Evolutionary conservation across 2,888 invertebrate genomes (phyloP), one percentile per base, ranked within the genome.

Genomic region (Cephus pulcher): DNA sequence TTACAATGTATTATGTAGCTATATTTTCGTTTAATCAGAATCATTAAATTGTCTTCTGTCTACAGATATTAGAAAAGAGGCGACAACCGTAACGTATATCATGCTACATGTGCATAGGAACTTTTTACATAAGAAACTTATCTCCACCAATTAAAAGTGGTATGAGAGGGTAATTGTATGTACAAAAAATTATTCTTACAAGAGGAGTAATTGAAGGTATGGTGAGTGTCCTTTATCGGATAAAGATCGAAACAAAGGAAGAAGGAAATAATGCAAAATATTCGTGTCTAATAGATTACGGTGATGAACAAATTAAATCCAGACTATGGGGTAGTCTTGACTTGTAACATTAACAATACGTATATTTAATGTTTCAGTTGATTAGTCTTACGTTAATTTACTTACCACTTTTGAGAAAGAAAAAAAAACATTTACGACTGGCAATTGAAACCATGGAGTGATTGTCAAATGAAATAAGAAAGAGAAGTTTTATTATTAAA

Each of bases 401-500:
- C 56, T 56, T 56, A 56, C 56, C 56, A 9, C 15, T 23, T 56
- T 56, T 23, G 9, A 9, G 23, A 6, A 56, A 56, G 6, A 56
- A 56, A 40, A 6, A 40, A 56, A 40, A 40, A 15, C 15, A 40
- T 15, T 23, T 56, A 23, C 2, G 56, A 56, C 56, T 23, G 56
- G 56, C 56, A 56, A 56, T 56, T 23, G 56, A 9, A 23, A 56
- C 56, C 56, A 56, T 23, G 23, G 6, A 56, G 23, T 56, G 56
- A 56, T 56, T 56, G 56, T 56, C 56, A 56, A 56, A 23, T 23
- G 56, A 56, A 56, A 56, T 56, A 56, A 56, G 40, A 40, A 40
- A 33, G 32, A 32, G 71, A 15, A 71, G 71, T 68, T 77, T 76
- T 77, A 83, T 79, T 84, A 82, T 85, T 85, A 86, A 87, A 87